Evolutionary conservation across 2,797 vertebrate species (phyloP), one percentile per base, ranked within the genome.

Genomic region (Sebastes alutus): DNA sequence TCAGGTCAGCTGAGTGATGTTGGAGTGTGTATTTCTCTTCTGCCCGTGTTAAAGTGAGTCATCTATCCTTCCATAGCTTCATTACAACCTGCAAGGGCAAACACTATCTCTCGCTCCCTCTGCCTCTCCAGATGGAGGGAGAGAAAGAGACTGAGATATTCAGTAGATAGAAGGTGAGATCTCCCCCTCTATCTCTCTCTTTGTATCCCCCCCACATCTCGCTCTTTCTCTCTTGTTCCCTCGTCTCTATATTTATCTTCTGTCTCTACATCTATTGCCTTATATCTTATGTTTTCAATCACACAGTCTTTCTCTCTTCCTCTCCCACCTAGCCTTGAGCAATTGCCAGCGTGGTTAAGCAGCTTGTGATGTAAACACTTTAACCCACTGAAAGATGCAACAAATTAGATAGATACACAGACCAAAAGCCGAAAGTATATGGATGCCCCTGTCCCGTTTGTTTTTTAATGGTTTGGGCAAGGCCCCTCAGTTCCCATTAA

Each of bases 81-180:
- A 95, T 95, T 93, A 94, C 92, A 94, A 91, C 89, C 91, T 91
- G 88, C 94, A 94, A 94, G 93, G 93, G 91, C 93, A 95, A 95
- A 94, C 92, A 87, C 89, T 90, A 89, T 94, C 91, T 94, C 89
- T 87, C 58, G 54, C 82, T 92, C 80, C 78, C 90, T 78, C 84
- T 88, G 84, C 80, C 78, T 84, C 88, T 83, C 90, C 88, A 88
- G 86, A 92, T 91, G 84, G 87, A 89, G 89, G 81, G 85, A 88
- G 82, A 69, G 77, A 88, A 75, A 71, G 70, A 78, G 68, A 67
- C 35, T 29, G 85, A 91, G 88, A 87, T 78, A 87, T 87, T 91
- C 81, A 84, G 89, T 81, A 83, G 78, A 83, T 87, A 79, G 78
- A 88, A 88, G 84, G 87, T 86, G 86, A 88, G 86, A 90, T 86